These are phyloP conservation scores for Morone chrysops DNA, from an alignment of 2,113 vertebrate species.

Conservation along the genomic window DNA sequence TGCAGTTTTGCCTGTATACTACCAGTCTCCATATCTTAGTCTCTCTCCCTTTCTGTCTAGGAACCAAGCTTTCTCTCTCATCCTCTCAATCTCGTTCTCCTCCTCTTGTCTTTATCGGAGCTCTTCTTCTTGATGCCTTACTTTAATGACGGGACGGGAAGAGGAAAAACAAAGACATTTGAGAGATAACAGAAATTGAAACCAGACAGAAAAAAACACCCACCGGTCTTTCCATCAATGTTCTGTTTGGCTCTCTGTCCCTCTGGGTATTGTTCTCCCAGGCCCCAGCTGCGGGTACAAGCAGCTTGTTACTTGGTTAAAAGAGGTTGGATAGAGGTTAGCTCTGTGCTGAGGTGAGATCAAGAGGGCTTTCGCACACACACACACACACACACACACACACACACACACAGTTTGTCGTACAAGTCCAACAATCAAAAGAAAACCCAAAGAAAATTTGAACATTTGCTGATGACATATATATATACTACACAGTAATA, in stretches of 20 bases:
- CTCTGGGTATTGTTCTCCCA: background rate
- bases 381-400: background rate
- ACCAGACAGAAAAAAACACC: background rate
- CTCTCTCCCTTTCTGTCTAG: background rate
- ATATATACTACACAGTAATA: no score
- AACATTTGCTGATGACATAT: no score
- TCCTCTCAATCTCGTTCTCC: background rate
- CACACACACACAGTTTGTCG: background rate
- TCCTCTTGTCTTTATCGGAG: background rate
- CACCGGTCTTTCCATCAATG: background rate
- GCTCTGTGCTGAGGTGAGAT: conserved; percentile 25
- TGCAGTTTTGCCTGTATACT: background rate
- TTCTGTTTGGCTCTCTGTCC: background rate
- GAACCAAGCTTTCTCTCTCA: background rate
- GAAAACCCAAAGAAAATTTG: background rate
- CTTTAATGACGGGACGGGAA: background rate
- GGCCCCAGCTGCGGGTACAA: conserved; percentile 19
- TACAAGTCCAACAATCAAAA: background rate
- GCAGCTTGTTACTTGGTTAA: conserved; percentile 33
- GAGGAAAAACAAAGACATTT: background rate
- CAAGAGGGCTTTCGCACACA: conserved; percentile 3
- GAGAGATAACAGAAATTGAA: background rate
- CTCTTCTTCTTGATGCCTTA: background rate
- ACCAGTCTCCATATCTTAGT: background rate
- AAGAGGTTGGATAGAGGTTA: conserved; percentile 32